Evolutionary conservation across 2,888 invertebrate genomes (phyloP), one percentile per base, ranked within the genome.

Genomic region (Buathra laborator): DNA sequence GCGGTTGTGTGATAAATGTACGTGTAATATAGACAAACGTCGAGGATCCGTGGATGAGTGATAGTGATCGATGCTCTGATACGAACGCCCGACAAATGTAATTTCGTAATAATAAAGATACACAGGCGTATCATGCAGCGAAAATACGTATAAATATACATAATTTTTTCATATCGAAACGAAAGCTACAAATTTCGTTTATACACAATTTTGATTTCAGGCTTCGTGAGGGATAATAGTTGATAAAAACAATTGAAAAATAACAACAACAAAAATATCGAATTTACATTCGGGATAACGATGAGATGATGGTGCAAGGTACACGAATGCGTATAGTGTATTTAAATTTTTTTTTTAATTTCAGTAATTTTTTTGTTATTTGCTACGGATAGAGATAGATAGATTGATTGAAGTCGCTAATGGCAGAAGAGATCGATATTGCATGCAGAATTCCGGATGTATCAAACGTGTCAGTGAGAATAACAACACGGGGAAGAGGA

Each of bases 1-100:
- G 90, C 90, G 89, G 89, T 88, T 80, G 87, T 88, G 89, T 85
- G 78, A 85, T 85, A 83, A 88, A 81, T 81, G 51, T 80, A 79
- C 72, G 72, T 86, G 84, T 83, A 37, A 37, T 37, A 66, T 84
- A 66, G 62, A 81, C 59, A 86, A 77, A 86, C 43, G 24, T 71
- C 62, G 74, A 64, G 59, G 74, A 86, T 78, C 67, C 74, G 59
- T 56, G 59, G 53, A 67, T 78, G 82, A 77, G 76, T 85, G 85
- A 81, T 81, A 84, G 84, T 86, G 86, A 84, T 85, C 89, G 88
- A 87, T 85, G 82, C 79, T 76, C 37, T n/a, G 29, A 62, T 75
- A 72, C 82, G 78, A 85, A 85, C 74, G 74, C 77, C 82, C 81
- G 82, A 7, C 70, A 66, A 81, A 67, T 70, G 67, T 62, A 51